Conservation (phyloP, 2,888 invertebrate genomes). For the Cheilosia grossa region DNA sequence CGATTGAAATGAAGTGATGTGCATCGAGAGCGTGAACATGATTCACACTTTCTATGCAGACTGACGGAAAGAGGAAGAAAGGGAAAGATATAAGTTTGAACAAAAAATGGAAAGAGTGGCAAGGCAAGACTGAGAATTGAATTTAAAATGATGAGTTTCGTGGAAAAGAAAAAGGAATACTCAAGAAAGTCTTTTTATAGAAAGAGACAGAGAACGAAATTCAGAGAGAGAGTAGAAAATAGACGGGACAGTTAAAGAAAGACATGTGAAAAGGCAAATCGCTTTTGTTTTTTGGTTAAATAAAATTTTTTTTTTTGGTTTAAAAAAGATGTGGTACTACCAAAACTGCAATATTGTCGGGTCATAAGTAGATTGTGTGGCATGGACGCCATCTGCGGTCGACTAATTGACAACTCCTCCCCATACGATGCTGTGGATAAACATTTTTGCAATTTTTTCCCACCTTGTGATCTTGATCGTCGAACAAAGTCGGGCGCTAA, state of each 20-base stretch:
- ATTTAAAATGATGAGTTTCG: no score
- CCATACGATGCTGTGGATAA: constrained; percentile 94
- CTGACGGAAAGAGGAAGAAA: constrained; percentile 47
- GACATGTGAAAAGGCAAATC: constrained; percentile 8
- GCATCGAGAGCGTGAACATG: constrained; percentile 18
- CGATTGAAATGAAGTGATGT: constrained; percentile 53
- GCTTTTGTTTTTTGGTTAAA: neutral
- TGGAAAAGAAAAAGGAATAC: neutral
- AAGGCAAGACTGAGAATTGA: constrained; percentile 9
- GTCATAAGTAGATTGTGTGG: constrained; percentile 89
- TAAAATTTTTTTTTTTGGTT: constrained; percentile 39
- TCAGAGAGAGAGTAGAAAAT: constrained; percentile 2
- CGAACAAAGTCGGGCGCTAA: constrained; percentile 86
- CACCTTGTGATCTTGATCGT: constrained; percentile 97
- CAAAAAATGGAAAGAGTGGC: constrained; percentile 40
- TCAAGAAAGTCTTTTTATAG: constrained; percentile 18
- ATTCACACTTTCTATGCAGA: constrained; percentile 16
- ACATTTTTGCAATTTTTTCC: constrained; percentile 96
- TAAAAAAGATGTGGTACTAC: constrained; percentile 86
- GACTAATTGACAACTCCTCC: constrained; percentile 85
- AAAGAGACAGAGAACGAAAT: constrained; percentile 12
- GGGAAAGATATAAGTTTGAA: constrained; percentile 56
- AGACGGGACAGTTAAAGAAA: constrained; percentile 22
- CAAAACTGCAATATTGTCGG: constrained; percentile 97
- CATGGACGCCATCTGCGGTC: constrained; percentile 78